Conservation (phyloP, 2,888 invertebrate genomes). For the Drosophila maculinotata region DNA sequence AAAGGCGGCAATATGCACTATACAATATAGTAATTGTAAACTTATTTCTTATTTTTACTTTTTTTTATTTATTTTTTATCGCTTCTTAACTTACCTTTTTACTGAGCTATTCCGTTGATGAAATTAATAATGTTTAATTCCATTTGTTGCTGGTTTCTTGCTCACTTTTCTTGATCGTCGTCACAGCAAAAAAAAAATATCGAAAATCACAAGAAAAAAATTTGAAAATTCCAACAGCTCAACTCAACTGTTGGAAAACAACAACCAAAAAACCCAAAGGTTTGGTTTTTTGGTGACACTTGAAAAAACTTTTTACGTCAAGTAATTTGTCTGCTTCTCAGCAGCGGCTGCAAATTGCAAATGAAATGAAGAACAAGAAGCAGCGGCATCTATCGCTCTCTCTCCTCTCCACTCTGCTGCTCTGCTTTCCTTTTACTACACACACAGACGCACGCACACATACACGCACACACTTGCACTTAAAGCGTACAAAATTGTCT, state of each 20-base stretch:
- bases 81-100: constrained; percentile 38
- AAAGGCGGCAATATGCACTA: not conserved
- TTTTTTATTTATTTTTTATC: not conserved
- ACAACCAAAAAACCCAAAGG: constrained; percentile 20
- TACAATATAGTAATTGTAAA: not conserved
- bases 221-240: not conserved
- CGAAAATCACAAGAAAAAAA: constrained; percentile 28
- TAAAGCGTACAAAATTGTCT: constrained; percentile 28
- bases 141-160: constrained; percentile 14
- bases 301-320: constrained; percentile 4
- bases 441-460: constrained; percentile 1
- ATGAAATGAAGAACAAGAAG: too few species aligned
- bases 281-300: too few species aligned
- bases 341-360: constrained; percentile 8
- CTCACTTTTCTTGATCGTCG: constrained; percentile 4
- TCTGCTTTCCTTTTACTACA: constrained; percentile 11
- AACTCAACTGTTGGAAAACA: constrained; percentile 7
- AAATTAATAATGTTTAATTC: constrained; percentile 37
- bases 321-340: constrained; percentile 5
- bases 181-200: constrained; percentile 5
- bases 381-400: constrained; percentile 20
- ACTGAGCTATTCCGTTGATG: constrained; percentile 10
- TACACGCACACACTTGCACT: constrained; percentile 19
- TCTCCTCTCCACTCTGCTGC: too few species aligned
- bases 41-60: not conserved